Evolutionary conservation across 2,797 vertebrate genomes (phyloP), one percentile per base, ranked within the genome.

Genomic region (Brotula barbata): DNA sequence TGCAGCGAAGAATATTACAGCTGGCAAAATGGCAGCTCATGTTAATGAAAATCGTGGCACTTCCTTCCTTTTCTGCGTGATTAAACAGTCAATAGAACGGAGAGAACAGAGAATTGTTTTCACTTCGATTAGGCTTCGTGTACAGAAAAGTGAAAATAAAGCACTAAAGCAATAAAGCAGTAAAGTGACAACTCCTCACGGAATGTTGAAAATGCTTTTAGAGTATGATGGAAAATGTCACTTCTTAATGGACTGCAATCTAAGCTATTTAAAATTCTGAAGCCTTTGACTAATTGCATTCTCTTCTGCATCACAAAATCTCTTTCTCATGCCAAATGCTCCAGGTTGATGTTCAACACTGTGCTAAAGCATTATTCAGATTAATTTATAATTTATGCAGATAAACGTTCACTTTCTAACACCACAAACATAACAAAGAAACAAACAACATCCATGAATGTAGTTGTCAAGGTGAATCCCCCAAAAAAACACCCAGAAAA

Each of bases 211-310:
- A 55, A 73, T 57, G 58, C 71, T 75, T 77, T 77, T 61, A 70
- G 52, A 22, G n/a, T 53, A 73, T 60, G 73, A 74, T 77, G 72
- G 64, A 47, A 71, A 63, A 67, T 42, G 47, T 8, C 13, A 9
- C 58, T 73, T 69, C 25, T 67, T 62, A 65, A 64, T 78, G 58
- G 62, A 72, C 57, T 73, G 73, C 76, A 80, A 81, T 87, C 69
- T 58, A 46, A 48, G 44, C 56, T 39, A 47, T 78, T 82, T 73
- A 63, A 82, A 79, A 72, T 57, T 67, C 56, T 77, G 58, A 71
- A 80, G 71, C 49, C 36, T 66, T 33, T 55, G 60, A 65, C 66
- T 83, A 58, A 67, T 75, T 58, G 37, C 52, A 42, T 69, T 72
- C 62, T 63, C 25, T 42, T 69, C 28, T 51, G 44, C 60, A 42